Base-by-base conservation (phyloP, 2,113 vertebrate species). In the Thomomys bottae region DNA sequence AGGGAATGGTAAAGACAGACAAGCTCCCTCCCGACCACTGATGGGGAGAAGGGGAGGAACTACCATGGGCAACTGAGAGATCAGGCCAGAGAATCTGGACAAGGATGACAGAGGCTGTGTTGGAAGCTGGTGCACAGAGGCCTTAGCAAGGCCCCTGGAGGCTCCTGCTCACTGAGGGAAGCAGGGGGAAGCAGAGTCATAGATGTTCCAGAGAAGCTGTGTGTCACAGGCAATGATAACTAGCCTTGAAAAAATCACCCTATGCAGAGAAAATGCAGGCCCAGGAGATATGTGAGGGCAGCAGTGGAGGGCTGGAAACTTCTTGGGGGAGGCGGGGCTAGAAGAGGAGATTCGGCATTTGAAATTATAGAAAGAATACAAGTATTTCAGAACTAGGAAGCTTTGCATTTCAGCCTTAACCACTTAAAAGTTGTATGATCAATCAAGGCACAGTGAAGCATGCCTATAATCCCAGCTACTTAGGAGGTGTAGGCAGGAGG, bases 391-490 rank as follows among this genome's bases (percentile, higher is more conserved):
- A 81, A n/a, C 32, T 64, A 40, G 20, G 42, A 68, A 79, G 36
- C 32, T 17, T 71, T 90, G n/a, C 20, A 21, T 90, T 36, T 88
- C 40, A 73, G 75, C 76, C 20, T 32, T 89, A 81, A 86, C 45
- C 71, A 57, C 40, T 42, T 61, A 59, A 34, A 61, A 73, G 68
- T 32, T n/a, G 17, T 2, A 85, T 34, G 54, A 59, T 72, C 54
- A 59, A 59, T 15, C 57, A 59, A 21, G 57, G 57, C 57, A 59
- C 20, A 21, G 15, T 59, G 57, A 21, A 18, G 14, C 57, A 18
- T 59, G 57, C 57, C 57, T 59, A 59, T 59, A 59, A 59, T 59
- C 57, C 57, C 57, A n/a, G n/a, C n/a, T n/a, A n/a, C n/a, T n/a
- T n/a, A 59, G 57, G 20, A 59, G 57, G 57, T 15, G 17, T 18